Evolutionary conservation across 2,888 invertebrate species (phyloP).

Genomic region (Kuschelorhynchus macadamiae): DNA sequence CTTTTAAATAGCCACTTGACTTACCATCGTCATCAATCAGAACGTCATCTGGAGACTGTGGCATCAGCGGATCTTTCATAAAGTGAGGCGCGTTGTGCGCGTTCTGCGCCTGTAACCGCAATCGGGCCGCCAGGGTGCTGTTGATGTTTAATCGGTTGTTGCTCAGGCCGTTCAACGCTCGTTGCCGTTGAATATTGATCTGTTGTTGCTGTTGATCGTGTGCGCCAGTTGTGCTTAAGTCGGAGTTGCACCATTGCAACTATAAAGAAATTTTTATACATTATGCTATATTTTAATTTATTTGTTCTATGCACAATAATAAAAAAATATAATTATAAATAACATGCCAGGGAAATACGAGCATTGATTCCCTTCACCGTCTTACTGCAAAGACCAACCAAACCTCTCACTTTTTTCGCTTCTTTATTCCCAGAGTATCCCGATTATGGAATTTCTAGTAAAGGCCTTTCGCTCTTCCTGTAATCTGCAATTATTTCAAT

Average conservation of each 20-base stretch:
- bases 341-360: too few species aligned
- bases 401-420: too few species aligned
- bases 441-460: too few species aligned
- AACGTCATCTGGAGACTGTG: conserved; percentile 72
- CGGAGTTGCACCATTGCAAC: conserved; percentile 69
- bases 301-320: too few species aligned
- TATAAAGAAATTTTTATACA: conserved; percentile 27
- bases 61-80: conserved; percentile 48
- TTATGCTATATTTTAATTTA: not conserved
- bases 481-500: too few species aligned
- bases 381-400: too few species aligned
- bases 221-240: conserved; percentile 47
- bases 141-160: conserved; percentile 63
- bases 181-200: conserved; percentile 51
- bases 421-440: too few species aligned
- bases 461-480: too few species aligned
- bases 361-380: too few species aligned
- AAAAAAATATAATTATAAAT: too few species aligned
- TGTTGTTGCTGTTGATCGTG: conserved; percentile 24
- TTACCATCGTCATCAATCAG: conserved; percentile 72
- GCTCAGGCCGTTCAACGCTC: conserved; percentile 64
- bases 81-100: conserved; percentile 56
- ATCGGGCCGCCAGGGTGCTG: conserved; percentile 67
- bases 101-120: conserved; percentile 62
- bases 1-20: too few species aligned